A percentile compares a stretch with the other conserved stretches of the same genome.
Evolutionary conservation across 2,113 vertebrate genomes (phyloP).

Genomic region (Salvator merianae): DNA sequence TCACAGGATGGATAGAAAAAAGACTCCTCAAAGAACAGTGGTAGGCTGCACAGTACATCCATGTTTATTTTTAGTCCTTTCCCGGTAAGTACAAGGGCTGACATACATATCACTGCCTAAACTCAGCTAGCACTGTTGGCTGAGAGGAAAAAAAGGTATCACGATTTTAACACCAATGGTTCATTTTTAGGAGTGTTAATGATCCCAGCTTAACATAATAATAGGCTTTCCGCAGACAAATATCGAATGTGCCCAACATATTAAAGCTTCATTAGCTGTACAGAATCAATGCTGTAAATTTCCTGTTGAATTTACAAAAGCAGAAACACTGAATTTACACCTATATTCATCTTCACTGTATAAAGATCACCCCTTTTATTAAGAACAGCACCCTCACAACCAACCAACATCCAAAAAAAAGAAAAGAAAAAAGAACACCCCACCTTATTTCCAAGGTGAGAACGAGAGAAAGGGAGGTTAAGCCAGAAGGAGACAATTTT

Average conservation of each 20-base stretch:
- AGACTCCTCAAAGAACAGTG: neutral
- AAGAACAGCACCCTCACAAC: neutral
- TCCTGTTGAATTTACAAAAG: neutral
- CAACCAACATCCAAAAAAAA: too few relatives aligned
- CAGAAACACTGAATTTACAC: too few relatives aligned
- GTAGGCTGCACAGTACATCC: neutral
- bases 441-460: too few relatives aligned
- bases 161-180: neutral
- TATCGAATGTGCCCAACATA: neutral
- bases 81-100: neutral
- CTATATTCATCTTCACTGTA: too few relatives aligned
- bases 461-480: too few relatives aligned
- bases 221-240: neutral
- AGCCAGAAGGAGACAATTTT: too few relatives aligned
- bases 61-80: slow-evolving; percentile 7
- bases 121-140: neutral
- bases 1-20: slow-evolving; percentile 14
- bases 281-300: neutral
- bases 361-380: neutral
- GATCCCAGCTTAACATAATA: neutral
- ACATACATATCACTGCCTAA: neutral
- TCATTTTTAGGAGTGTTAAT: neutral
- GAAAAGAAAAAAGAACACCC: too few relatives aligned
- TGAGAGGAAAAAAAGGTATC: neutral
- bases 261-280: neutral